These are phyloP conservation scores for Trachythela sp. DNA, from an alignment of 64 coral and sea anemone genomes.

Conservation along the genomic window DNA sequence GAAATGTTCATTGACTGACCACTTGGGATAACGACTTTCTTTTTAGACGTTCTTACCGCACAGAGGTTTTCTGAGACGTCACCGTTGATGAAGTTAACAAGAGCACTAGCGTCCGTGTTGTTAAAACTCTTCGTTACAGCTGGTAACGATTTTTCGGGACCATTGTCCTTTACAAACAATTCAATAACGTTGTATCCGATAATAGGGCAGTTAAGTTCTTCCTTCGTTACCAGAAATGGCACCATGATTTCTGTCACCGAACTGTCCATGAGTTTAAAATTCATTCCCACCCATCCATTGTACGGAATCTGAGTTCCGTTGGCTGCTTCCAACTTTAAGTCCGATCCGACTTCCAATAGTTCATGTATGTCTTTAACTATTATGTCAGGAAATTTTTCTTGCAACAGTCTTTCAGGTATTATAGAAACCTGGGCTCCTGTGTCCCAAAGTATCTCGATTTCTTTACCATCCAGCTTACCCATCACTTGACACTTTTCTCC, in stretches of 20 bases:
- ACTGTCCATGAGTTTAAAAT: slow-evolving; percentile 7
- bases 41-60: not conserved
- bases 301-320: not conserved
- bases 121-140: not conserved
- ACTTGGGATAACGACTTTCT: not conserved
- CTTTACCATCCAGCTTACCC: not conserved
- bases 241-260: not conserved
- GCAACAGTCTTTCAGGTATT: slow-evolving; percentile 1
- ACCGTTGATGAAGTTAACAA: not conserved
- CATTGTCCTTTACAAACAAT: no score
- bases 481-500: not conserved
- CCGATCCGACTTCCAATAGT: not conserved
- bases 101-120: not conserved
- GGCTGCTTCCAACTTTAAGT: not conserved
- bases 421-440: slow-evolving; percentile 16
- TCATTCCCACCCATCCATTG: not conserved
- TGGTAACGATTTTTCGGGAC: not conserved
- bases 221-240: no score
- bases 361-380: slow-evolving; percentile 16
- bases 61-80: not conserved
- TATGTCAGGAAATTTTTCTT: not conserved
- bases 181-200: no score
- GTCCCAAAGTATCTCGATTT: not conserved
- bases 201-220: no score
- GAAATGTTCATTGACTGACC: not conserved